Base-by-base conservation (phyloP, 2,888 invertebrate species). In the Spilosoma lubricipeda region DNA sequence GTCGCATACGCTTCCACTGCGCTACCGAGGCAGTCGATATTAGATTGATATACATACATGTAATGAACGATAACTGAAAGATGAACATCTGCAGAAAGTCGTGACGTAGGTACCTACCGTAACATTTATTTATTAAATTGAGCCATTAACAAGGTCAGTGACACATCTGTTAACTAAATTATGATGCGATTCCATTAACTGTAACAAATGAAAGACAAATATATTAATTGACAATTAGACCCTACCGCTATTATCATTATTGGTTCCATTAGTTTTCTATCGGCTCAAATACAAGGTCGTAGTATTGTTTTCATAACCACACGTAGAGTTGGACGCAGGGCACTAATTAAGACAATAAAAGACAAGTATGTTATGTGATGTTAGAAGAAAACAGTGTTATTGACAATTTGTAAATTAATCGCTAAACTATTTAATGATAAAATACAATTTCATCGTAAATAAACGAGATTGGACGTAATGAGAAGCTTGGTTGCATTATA, bases 171-270 rank as follows among this genome's bases (percentile, higher is more conserved):
- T 56, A 33, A 33, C 18, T 30, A 23, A 39, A 36, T 36, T 52
- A 59, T 56, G 64, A 73, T 69, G 45, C 45, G 63, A 59, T 42
- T 52, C 3, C 39, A 71, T 71, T 64, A 48, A 76, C 70, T 48
- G 27, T 69, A 71, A 69, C 74, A 36, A 78, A 74, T 65, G 65
- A 70, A 30, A 63, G 11, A 67, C 65, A 68, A 65, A 27, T 64
- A 75, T 80, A 84, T 81, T 83, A 76, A 79, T 74, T 59, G 33
- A 70, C 79, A 82, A 86, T 83, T 78, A 83, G 73, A 78, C 78
- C 75, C 81, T 80, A 79, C 82, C 68, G 81, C 81, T 87, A 79
- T 82, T 85, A 76, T 77, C 71, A 75, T 82, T 72, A 85, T 83
- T 80, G 79, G 73, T 70, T 70, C 74, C 56, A 83, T 80, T 80